Conservation (phyloP, 2,113 vertebrate genomes). For the Leucopsar rothschildi region DNA sequence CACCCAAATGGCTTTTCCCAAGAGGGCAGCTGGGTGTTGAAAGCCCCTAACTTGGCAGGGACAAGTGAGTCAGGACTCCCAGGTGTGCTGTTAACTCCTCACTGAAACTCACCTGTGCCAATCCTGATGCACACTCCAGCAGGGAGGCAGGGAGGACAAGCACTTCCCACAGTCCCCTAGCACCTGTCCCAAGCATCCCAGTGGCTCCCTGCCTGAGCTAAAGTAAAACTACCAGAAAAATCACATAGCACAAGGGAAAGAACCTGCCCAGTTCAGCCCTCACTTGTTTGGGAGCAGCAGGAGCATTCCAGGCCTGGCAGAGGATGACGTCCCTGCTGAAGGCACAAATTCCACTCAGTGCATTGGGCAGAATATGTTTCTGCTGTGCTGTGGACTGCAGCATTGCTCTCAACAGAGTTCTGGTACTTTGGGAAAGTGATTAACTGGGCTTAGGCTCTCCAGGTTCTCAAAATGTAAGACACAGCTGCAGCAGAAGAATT, state of each 20-base stretch:
- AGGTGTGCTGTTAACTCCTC: neutral
- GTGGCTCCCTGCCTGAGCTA: neutral
- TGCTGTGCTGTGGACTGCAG: neutral
- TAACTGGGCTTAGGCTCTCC: neutral
- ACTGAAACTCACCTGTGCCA: neutral
- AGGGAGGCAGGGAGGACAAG: fast-evolving
- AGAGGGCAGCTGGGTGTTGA: neutral
- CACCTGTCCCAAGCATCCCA: neutral
- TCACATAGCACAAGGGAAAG: neutral
- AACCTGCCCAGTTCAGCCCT: neutral
- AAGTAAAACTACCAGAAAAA: neutral
- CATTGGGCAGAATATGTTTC: neutral
- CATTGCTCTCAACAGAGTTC: neutral
- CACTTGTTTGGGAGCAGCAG: neutral
- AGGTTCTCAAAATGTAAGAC: neutral
- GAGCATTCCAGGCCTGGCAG: neutral
- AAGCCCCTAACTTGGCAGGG: fast-evolving
- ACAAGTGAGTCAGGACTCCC: neutral
- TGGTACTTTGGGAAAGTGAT: neutral
- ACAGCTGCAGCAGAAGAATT: neutral
- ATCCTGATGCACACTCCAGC: fast-evolving
- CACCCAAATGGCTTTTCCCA: neutral
- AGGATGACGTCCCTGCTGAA: neutral
- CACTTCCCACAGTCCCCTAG: neutral
- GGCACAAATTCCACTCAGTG: neutral